Percentiles rank a stretch among this genome's conserved stretches.
phyloP scores from a whole-genome alignment of 2,888 invertebrate species.

The Drosophila peninsularis region DNA sequence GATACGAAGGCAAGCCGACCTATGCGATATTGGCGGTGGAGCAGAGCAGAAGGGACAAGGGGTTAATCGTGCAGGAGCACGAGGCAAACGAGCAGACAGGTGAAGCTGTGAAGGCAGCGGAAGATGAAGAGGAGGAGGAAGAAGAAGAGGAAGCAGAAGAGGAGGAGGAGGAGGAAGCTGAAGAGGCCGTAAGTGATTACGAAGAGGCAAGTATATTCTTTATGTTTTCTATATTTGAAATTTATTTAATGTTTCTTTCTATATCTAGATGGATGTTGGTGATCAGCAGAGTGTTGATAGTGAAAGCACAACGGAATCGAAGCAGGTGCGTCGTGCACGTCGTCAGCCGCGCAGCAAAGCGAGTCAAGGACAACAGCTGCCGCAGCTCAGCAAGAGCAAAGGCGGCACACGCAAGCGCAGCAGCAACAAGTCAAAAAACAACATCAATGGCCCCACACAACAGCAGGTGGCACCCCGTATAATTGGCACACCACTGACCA shows the following conservation, averaged over 20 bases:
- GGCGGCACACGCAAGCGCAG: conserved; percentile 17
- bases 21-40: conserved; percentile 84
- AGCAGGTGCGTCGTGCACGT: conserved; percentile 9
- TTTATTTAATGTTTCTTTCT: no score
- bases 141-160: conserved; percentile 42
- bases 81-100: conserved; percentile 9
- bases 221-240: no score
- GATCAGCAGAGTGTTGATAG: conserved; percentile 38
- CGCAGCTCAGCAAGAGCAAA: conserved; percentile 25
- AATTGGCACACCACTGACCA: conserved; percentile 48
- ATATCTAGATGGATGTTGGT: not conserved
- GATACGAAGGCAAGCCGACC: conserved; percentile 84
- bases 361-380: conserved; percentile 34
- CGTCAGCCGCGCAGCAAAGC: conserved; percentile 31
- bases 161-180: conserved; percentile 37
- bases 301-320: conserved; percentile 29
- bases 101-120: conserved; percentile 39
- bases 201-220: conserved; percentile 17
- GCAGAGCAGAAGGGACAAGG: conserved; percentile 80
- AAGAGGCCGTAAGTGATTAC: conserved; percentile 28
- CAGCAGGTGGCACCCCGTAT: conserved; percentile 19
- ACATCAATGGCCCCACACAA: conserved; percentile 23
- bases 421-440: conserved; percentile 11
- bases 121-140: conserved; percentile 34
- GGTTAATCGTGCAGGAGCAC: conserved; percentile 70